A percentile compares a stretch with the other conserved stretches of the same genome.
These are phyloP conservation scores for Aphidoletes aphidimyza DNA, from an alignment of 2,888 invertebrate genomes.

Conservation along the genomic window DNA sequence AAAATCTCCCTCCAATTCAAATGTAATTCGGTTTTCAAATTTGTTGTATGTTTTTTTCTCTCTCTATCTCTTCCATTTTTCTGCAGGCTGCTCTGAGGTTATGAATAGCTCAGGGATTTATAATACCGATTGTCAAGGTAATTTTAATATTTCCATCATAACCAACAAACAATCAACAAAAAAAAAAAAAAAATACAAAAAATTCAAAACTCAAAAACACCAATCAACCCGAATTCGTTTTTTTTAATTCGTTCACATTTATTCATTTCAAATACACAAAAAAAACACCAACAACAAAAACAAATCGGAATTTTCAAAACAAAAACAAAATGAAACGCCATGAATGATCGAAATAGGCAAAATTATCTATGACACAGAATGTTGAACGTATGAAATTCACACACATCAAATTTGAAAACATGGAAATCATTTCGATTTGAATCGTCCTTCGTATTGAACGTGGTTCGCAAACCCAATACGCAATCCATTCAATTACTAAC, in stretches of 20 bases:
- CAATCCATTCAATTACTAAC: too few species aligned
- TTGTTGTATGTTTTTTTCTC: constrained; percentile 31
- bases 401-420: too few species aligned
- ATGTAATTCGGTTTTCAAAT: constrained; percentile 23
- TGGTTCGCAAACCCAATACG: too few species aligned
- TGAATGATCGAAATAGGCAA: background rate
- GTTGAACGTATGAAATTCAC: too few species aligned
- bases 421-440: too few species aligned
- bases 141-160: constrained; percentile 54
- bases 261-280: too few species aligned
- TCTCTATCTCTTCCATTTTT: constrained; percentile 54
- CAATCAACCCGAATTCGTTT: too few species aligned
- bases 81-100: constrained; percentile 55
- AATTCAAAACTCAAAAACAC: background rate
- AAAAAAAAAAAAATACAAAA: background rate
- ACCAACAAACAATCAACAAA: background rate
- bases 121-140: constrained; percentile 56
- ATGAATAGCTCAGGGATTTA: constrained; percentile 54
- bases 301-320: too few species aligned
- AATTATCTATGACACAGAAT: too few species aligned
- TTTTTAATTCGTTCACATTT: background rate
- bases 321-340: background rate
- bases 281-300: too few species aligned
- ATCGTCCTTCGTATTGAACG: too few species aligned
- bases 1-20: background rate